Evolutionary conservation across 2,888 invertebrate species (phyloP), one percentile per base, ranked within the genome.

Genomic region (Suillia variegata): DNA sequence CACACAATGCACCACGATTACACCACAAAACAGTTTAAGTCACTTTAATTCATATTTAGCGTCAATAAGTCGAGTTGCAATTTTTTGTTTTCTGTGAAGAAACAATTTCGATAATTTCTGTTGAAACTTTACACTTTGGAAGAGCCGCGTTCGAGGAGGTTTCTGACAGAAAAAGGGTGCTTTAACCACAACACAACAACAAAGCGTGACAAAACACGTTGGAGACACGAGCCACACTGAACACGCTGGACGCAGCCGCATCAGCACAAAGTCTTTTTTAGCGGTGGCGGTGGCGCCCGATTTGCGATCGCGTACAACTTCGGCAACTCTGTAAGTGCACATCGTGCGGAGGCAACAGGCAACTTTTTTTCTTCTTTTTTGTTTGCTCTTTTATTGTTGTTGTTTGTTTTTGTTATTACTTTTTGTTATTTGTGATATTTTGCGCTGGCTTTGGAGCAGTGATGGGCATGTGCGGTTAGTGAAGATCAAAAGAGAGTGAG

Each of bases 201-300:
- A 45, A 52, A 73, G 72, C 78, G 77, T 75, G 77, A 80, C 82
- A 81, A 76, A 75, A 75, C 80, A 75, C 79, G 77, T 77, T 79
- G 82, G 80, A 77, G 82, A 79, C 80, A 80, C 80, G 80, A 81
- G 79, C 77, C 78, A 76, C 77, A 82, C 82, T 82, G 72, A 80
- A 79, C 73, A 72, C 75, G 74, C 70, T 73, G 71, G 69, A 69
- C 70, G 75, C 67, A 69, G 70, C 69, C 74, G 75, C 74, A 73
- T 77, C 70, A 76, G 70, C 75, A 74, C 67, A 70, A 77, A 73
- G 74, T 75, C 77, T 77, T 13, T 45, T n/a, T n/a, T n/a, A n/a
- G n/a, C n/a, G n/a, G n/a, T n/a, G n/a, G n/a, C n/a, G n/a, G 45
- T 4, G 38, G 13, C 45, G 3, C 20, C 45, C n/a, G 45, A 18